phyloP scores from a whole-genome alignment of 1,140 invertebrate species.

The Leptinotarsa texana region DNA sequence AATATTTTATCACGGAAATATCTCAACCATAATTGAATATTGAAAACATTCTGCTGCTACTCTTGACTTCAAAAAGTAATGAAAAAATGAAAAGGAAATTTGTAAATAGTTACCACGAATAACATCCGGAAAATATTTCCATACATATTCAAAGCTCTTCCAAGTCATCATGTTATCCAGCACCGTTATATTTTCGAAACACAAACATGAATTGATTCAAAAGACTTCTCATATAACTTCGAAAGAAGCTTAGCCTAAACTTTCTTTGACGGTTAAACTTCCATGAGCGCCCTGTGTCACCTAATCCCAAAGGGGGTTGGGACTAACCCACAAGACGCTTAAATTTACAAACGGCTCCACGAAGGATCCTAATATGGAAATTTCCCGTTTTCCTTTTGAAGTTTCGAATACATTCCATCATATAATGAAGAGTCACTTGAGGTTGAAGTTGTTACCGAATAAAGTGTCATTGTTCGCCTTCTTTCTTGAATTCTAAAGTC shows the following conservation, averaged over 20 bases:
- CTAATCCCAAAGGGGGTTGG: neutral
- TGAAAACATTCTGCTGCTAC: too few species aligned
- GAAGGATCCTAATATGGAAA: constrained; percentile 10
- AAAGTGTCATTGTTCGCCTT: too few species aligned
- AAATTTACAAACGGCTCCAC: neutral
- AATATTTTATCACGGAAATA: too few species aligned
- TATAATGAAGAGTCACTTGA: neutral
- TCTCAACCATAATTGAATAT: too few species aligned
- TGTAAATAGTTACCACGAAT: too few species aligned
- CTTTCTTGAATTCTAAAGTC: too few species aligned
- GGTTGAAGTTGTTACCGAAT: too few species aligned
- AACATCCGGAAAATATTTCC: too few species aligned
- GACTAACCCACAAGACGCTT: constrained; percentile 11
- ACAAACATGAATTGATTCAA: neutral
- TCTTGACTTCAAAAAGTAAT: too few species aligned
- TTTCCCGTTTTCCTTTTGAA: constrained; percentile 3
- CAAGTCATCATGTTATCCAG: neutral
- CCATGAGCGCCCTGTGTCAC: neutral
- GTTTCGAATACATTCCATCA: neutral
- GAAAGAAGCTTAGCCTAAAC: neutral
- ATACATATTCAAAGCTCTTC: neutral
- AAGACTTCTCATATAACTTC: constrained; percentile 1
- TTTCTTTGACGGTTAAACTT: neutral
- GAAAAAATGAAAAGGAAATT: too few species aligned
- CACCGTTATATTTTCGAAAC: too few species aligned